Evolutionary conservation across 2,113 vertebrate species (phyloP).

Genomic region (Leucosticte australis): DNA sequence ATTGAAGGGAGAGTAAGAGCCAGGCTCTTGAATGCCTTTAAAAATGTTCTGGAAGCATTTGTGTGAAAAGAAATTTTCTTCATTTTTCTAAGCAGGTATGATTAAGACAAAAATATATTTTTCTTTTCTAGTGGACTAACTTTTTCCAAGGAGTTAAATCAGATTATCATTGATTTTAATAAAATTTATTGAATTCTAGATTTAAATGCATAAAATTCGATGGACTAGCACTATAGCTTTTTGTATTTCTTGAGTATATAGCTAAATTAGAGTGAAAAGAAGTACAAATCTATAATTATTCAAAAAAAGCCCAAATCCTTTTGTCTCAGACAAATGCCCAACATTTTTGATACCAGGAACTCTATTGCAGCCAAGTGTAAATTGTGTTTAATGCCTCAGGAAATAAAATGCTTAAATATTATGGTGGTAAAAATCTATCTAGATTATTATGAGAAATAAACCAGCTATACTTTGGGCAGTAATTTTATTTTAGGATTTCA

Average conservation of each 20-base stretch:
- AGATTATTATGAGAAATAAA: slow-evolving; percentile 67
- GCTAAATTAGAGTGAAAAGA: background rate
- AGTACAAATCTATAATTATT: background rate
- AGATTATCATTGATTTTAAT: background rate
- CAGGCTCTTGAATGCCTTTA: background rate
- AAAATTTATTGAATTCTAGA: background rate
- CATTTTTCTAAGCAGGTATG: background rate
- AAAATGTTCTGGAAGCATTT: background rate
- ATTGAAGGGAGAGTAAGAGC: background rate
- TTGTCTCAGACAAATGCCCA: background rate
- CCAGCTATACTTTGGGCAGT: slow-evolving; percentile 8
- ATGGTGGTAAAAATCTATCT: slow-evolving; percentile 57
- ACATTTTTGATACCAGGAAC: background rate
- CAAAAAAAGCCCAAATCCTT: background rate
- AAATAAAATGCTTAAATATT: slow-evolving; percentile 62
- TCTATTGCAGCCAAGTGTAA: background rate
- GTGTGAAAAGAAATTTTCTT: background rate
- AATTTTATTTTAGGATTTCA: slow-evolving; percentile 48
- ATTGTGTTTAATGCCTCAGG: slow-evolving; percentile 44
- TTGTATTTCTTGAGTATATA: background rate
- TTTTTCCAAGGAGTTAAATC: background rate
- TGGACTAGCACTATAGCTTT: background rate
- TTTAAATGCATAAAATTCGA: background rate
- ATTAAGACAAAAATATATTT: background rate
- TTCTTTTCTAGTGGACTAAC: background rate